Evolutionary conservation across 2,113 vertebrate species (phyloP), one percentile per base, ranked within the genome.

Genomic region (Eupsittula cactorum): DNA sequence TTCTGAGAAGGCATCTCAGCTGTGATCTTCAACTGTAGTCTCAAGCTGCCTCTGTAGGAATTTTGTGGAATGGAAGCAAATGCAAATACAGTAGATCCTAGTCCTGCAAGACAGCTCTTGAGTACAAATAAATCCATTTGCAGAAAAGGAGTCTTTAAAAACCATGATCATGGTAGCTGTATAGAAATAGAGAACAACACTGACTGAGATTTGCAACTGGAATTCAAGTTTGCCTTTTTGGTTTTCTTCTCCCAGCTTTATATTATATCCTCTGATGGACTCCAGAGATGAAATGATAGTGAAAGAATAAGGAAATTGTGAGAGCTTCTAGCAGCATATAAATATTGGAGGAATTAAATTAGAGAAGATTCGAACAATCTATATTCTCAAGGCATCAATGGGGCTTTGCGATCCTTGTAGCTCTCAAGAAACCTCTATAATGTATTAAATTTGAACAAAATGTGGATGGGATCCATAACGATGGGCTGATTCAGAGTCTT

Each of bases 301-400:
- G 35, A 67, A 65, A 49, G 62, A 69, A 75, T 82, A 74, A 44
- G 64, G 82, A 84, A 73, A 42, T 86, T 67, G 76, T 57, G 57
- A 57, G 79, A 90, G 33, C 75, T 82, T 60, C 8, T 20, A 93
- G 42, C 46, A 82, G 65, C 42, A 63, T 16, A 85, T 13, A 57
- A 11, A 16, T 70, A 42, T 20, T 55, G 31, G 94, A 89, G 73
- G 81, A 91, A 57, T 42, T 29, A 55, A 1, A 6, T 70, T 95
- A 82, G 83, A 93, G 64, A 91, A 93, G 91, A 87, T 91, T 92
- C 44, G 89, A 65, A 60, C 82, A 93, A 75, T 95, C 67, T 55
- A 89, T 95, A 94, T 78, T 90, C 16, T 65, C 33, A 87, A 74
- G 47, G 82, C 77, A 93, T 83, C 93, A 95, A 42, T 46, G 68